Evolutionary conservation across 2,797 vertebrate species (phyloP), one percentile per base, ranked within the genome.

Genomic region (Tenualosa thibaudeaui): DNA sequence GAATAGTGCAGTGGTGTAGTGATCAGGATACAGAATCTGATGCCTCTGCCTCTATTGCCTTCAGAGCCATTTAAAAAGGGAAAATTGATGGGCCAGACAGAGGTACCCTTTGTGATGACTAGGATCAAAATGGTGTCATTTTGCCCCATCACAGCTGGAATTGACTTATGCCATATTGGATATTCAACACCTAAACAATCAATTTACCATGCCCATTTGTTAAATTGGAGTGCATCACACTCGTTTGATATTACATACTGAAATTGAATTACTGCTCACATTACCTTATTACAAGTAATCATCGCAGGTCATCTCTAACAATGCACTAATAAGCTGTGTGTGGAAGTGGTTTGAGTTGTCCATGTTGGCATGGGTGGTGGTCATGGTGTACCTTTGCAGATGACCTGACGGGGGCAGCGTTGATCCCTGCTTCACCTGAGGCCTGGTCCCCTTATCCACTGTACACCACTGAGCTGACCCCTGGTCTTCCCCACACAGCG

Each of bases 371-470:
- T 71, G 24, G 24, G 5, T 78, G 71, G 71, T 78, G 71, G 71
- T 78, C 17, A 22, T 22, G 71, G 37, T 78, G 71, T 46, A 17
- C 17, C 71, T 87, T 37, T 68, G 40, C 90, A 99, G 98, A 99
- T 96, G 98, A 99, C 93, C 95, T 99, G 94, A 97, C 98, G 5
- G 98, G 98, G 93, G 97, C 98, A 8, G 96, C 98, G 90, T 94
- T 99, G 89, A 99, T 99, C 86, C 98, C 98, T 43, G 97, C 98
- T 0, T 98, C 98, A 54, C 98, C 98, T 0, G 98, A 99, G 90
- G 96, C 97, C 0, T 99, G 98, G 98, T 96, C 98, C 88, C 98
- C 98, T 50, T 99, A 99, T 90, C 98, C 98, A 0, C 95, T 99
- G 84, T 99, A 99, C 93, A 97, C 98, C 92, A 97, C 98, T 0